Conservation (phyloP, 2,113 vertebrate species). For the Atractosteus spatula region DNA sequence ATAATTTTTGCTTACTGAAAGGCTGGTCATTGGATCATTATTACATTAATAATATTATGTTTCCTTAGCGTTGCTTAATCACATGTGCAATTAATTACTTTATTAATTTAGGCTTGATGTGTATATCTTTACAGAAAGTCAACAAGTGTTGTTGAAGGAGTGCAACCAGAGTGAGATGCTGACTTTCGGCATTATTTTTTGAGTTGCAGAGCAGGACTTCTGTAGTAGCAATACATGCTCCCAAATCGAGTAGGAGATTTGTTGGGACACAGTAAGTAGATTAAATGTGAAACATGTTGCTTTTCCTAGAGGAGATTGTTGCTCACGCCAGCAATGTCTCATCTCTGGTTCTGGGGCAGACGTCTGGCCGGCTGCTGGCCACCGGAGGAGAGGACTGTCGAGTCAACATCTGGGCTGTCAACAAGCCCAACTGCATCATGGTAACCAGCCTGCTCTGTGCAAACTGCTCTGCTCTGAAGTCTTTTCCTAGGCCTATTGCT, state of each 20-base stretch:
- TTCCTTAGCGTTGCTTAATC: too few relatives aligned
- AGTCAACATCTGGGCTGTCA: conserved; percentile 93
- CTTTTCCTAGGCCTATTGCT: background rate
- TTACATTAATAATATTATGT: too few relatives aligned
- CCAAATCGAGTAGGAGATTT: background rate
- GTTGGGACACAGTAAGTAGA: background rate
- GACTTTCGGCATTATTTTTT: too few relatives aligned
- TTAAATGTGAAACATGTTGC: background rate
- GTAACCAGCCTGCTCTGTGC: conserved; percentile 57
- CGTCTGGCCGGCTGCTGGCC: conserved; percentile 84
- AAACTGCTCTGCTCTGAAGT: background rate
- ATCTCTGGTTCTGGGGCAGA: conserved; percentile 83
- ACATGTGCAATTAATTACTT: too few relatives aligned
- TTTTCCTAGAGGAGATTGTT: conserved; percentile 80
- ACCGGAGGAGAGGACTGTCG: conserved; percentile 91
- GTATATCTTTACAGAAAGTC: too few relatives aligned
- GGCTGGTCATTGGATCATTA: too few relatives aligned
- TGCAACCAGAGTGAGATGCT: background rate
- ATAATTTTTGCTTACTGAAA: too few relatives aligned
- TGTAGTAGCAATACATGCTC: background rate
- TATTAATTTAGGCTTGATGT: too few relatives aligned
- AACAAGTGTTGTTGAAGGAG: too few relatives aligned
- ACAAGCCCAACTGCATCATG: conserved; percentile 97
- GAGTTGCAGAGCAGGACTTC: background rate
- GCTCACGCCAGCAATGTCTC: conserved; percentile 87